Evolutionary conservation across 2,888 invertebrate species (phyloP), one percentile per base, ranked within the genome.

Genomic region (Sphaeridia pumilis): DNA sequence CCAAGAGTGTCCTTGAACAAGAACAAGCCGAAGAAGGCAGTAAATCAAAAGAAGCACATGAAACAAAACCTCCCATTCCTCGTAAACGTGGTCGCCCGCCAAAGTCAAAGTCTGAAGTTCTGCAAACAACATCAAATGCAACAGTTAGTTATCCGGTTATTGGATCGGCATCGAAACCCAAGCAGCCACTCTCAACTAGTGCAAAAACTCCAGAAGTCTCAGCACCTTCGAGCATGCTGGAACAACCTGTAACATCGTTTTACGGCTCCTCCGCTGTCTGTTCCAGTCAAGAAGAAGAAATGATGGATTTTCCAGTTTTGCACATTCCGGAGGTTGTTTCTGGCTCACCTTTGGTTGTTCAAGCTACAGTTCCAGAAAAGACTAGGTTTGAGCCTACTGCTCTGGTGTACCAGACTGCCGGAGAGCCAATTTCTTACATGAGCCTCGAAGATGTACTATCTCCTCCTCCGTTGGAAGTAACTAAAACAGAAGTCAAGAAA

Each of bases 261-360:
- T 31, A 10, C 31, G 7, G 31, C 31, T 31, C 31, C 31, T 31
- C 10, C 31, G 7, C 31, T 14, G 10, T 10, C 14, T 10, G 10
- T 31, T 31, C 31, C 7, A 14, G 14, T 7, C 31, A 31, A 14
- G 31, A 31, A 10, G 31, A 31, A 14, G 38, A 38, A 12, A 20
- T 17, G 5, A 38, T 38, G 38, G 49, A 42, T 27, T 49, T 49
- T 42, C 43, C 49, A 14, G 49, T 49, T 2, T 42, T 49, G 25
- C 49, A 49, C 28, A 49, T 49, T 28, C 49, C 49, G 7, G 43
- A 49, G 34, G 42, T 27, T 25, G 38, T 20, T 17, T 38, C 38
- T 38, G 38, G 38, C 12, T 14, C 38, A 17, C 38, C 38, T 5
- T 24, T 25, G 4, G 4, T 24, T 10, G 44, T 43, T 20, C 10